phyloP scores from a whole-genome alignment of 2,113 vertebrate species.

The Lepidiolamprologus cunningtoni region DNA sequence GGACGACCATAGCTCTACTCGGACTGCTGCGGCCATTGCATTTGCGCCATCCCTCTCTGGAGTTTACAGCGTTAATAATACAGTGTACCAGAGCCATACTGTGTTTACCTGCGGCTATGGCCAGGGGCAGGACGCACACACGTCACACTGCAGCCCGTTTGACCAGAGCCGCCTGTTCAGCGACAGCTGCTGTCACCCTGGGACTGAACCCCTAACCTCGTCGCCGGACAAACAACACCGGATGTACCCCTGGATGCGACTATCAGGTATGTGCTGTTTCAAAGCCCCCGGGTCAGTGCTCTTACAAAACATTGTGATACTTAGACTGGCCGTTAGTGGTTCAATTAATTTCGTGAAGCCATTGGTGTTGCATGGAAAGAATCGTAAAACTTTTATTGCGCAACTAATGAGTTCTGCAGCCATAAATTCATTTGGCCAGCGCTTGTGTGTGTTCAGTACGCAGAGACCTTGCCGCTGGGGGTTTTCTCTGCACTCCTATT shows the following conservation, averaged over 20 bases:
- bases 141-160: constrained; percentile 78
- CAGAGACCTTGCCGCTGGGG: constrained; percentile 60
- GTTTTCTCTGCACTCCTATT: constrained; percentile 54
- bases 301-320: constrained; percentile 30
- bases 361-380: constrained; percentile 85
- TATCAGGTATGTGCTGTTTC: constrained; percentile 79
- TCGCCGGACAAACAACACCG: constrained; percentile 82
- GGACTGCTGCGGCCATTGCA: constrained; percentile 75
- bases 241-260: constrained; percentile 90
- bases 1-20: constrained; percentile 78
- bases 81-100: constrained; percentile 74
- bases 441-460: constrained; percentile 54
- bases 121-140: constrained; percentile 77
- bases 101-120: constrained; percentile 76
- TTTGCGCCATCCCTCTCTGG: constrained; percentile 73
- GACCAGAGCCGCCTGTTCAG: constrained; percentile 85
- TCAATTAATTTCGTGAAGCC: constrained; percentile 83
- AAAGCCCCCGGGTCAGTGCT: constrained; percentile 1
- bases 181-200: constrained; percentile 82
- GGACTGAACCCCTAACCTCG: constrained; percentile 77
- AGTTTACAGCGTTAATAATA: constrained; percentile 84
- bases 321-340: constrained; percentile 74
- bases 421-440: constrained; percentile 70
- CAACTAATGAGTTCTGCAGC: constrained; percentile 72
- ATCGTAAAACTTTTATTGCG: constrained; percentile 93